Percentiles rank a stretch among this genome's conserved stretches.
Conservation (phyloP, 1,140 invertebrate species). For the Manduca sexta region DNA sequence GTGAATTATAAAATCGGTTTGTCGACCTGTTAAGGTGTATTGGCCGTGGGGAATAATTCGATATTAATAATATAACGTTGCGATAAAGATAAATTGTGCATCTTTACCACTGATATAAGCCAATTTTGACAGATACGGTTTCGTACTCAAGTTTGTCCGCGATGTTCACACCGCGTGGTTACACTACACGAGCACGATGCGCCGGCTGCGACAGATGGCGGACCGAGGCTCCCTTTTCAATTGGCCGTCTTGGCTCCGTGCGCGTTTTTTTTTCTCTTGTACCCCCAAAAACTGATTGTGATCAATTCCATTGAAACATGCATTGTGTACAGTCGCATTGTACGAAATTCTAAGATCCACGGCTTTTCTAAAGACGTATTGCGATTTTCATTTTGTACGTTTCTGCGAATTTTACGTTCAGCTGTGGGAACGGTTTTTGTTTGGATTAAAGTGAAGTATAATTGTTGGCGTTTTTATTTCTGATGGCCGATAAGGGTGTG, state of each 20-base stretch:
- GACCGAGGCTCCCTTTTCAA: slow-evolving; percentile 40
- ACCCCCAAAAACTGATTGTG: slow-evolving; percentile 42
- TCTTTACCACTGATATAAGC: too few species aligned
- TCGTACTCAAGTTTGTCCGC: slow-evolving; percentile 14
- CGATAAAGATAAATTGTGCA: too few species aligned
- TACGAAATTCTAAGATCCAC: slow-evolving; percentile 46
- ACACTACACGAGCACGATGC: slow-evolving; percentile 21
- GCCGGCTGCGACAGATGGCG: slow-evolving; percentile 55
- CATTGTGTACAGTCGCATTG: slow-evolving; percentile 47
- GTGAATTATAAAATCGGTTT: too few species aligned
- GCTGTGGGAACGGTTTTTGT: slow-evolving; percentile 40
- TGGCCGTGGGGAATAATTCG: too few species aligned
- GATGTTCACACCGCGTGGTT: slow-evolving; percentile 18
- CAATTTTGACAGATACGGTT: too few species aligned
- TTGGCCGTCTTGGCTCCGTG: slow-evolving; percentile 39
- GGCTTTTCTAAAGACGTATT: slow-evolving; percentile 43
- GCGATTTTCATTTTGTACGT: slow-evolving; percentile 37
- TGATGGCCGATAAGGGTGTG: background rate
- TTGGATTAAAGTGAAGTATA: slow-evolving; percentile 22
- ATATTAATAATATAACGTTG: too few species aligned
- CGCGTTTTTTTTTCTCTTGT: slow-evolving; percentile 39
- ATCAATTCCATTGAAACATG: slow-evolving; percentile 47
- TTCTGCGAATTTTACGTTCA: slow-evolving; percentile 29
- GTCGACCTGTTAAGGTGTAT: too few species aligned
- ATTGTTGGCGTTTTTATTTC: slow-evolving; percentile 2